phyloP scores from a whole-genome alignment of 1,140 invertebrate species.

The Microplitis mediator region DNA sequence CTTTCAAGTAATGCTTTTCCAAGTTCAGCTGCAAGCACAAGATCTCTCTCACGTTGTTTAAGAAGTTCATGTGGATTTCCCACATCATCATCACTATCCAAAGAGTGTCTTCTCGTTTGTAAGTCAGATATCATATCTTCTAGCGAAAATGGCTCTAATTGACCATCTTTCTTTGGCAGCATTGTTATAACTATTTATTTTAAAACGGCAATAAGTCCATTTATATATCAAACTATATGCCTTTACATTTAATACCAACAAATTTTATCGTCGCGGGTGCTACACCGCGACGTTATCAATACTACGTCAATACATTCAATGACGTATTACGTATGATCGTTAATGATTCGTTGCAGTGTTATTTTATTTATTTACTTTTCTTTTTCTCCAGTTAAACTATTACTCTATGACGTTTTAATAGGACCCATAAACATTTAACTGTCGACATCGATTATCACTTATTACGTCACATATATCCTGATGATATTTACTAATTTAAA shows the following conservation, averaged over 20 bases:
- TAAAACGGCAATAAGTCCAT: background rate
- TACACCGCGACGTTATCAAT: conserved; percentile 20
- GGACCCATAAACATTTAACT: too few species aligned
- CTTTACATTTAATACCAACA: background rate
- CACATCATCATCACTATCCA: conserved; percentile 55
- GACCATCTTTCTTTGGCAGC: conserved; percentile 61
- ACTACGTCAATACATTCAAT: conserved; percentile 4
- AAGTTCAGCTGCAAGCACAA: conserved; percentile 90
- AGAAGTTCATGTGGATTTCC: conserved; percentile 82
- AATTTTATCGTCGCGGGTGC: background rate
- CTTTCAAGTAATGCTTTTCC: conserved; percentile 93
- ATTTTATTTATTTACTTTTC: background rate
- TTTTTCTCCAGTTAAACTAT: too few species aligned
- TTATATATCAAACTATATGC: background rate
- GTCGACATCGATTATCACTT: too few species aligned
- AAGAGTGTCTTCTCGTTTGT: conserved; percentile 46
- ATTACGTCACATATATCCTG: too few species aligned
- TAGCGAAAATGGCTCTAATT: conserved; percentile 66
- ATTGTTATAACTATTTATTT: conserved; percentile 38
- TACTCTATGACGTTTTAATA: too few species aligned
- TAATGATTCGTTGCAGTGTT: background rate
- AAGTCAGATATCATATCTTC: conserved; percentile 63
- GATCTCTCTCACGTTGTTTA: conserved; percentile 90
- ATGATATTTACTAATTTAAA: too few species aligned
- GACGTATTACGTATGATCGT: background rate